Conservation (phyloP, 2,797 vertebrate species). For the Triplophysa bombifrons region DNA sequence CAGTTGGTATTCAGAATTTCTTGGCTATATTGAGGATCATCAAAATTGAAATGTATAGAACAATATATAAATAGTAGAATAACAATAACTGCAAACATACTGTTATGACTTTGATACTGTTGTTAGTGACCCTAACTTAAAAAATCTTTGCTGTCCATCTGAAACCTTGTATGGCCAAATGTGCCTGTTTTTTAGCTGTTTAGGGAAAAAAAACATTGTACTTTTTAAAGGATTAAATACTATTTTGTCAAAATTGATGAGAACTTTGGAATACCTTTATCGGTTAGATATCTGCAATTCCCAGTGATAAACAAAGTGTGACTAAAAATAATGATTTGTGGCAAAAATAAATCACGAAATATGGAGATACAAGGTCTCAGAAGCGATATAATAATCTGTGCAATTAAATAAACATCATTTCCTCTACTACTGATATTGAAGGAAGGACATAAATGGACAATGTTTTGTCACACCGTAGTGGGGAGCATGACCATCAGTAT, state of each 20-base stretch:
- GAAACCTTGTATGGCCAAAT: no score
- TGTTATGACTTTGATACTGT: not conserved
- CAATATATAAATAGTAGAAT: not conserved
- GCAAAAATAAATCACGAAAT: no score
- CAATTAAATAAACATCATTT: not conserved
- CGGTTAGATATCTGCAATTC: no score
- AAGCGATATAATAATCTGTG: not conserved
- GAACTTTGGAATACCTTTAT: no score
- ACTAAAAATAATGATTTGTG: no score
- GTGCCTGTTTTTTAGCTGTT: no score
- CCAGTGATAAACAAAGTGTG: no score
- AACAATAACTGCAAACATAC: not conserved
- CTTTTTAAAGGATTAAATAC: no score
- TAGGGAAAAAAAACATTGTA: no score
- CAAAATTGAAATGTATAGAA: not conserved
- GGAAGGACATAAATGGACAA: conserved; percentile 9
- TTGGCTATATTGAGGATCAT: not conserved
- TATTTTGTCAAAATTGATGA: no score
- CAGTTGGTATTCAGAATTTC: not conserved
- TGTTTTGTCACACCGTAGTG: not conserved
- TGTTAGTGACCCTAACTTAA: not conserved
- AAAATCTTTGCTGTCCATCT: not conserved
- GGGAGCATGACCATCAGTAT: not conserved
- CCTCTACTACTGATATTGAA: not conserved
- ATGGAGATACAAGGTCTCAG: no score